phyloP scores from a whole-genome alignment of 2,113 vertebrate species.

The Caloenas nicobarica region DNA sequence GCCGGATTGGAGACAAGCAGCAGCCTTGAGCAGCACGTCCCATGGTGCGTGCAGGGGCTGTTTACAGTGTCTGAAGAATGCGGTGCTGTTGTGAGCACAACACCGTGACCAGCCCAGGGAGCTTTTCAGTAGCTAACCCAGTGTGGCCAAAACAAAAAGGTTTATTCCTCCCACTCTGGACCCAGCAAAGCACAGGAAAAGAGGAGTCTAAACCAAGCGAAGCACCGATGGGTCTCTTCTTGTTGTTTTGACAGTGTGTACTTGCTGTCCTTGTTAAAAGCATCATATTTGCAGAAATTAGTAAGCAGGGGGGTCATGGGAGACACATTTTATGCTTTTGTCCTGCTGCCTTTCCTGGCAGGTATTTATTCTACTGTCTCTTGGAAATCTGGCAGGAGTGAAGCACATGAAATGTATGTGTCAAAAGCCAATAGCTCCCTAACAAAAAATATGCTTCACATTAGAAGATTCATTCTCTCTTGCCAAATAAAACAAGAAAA shows the following conservation, averaged over 20 bases:
- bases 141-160: neutral
- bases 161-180: neutral
- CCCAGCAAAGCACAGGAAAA: neutral
- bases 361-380: neutral
- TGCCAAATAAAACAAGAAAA: conserved; percentile 49
- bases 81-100: neutral
- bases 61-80: neutral
- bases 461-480: neutral
- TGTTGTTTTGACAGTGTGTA: neutral
- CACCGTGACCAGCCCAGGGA: neutral
- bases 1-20: neutral
- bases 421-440: neutral
- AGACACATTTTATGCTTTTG: neutral
- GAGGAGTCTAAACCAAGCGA: neutral
- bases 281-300: neutral
- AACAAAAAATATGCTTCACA: neutral
- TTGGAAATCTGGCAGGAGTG: conserved; percentile 30
- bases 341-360: conserved; percentile 28
- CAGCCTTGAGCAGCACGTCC: neutral
- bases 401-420: neutral
- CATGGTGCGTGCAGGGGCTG: neutral
- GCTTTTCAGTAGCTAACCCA: neutral
- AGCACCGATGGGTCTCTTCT: neutral
- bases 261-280: neutral
- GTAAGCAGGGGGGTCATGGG: neutral